Base-by-base conservation (phyloP, 2,888 invertebrate genomes). In the Eurytoma adleriae region DNA sequence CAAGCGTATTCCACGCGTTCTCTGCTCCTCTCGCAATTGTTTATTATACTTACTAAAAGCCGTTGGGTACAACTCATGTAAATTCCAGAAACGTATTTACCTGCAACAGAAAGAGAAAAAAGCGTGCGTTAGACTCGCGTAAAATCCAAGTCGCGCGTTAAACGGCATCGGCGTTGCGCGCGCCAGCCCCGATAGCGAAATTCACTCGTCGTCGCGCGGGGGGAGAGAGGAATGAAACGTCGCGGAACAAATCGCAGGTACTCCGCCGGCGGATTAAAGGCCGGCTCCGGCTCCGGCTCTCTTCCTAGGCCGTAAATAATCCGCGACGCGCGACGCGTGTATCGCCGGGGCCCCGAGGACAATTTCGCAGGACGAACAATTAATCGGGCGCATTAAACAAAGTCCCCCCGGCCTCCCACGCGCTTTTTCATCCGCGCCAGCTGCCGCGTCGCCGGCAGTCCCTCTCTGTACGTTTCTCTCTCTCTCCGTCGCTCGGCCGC, bases 71-170 rank as follows among this genome's bases (percentile, higher is more conserved):
- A n/a, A 12, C 67, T 40, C 14, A 7, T 20, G 14, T 27, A 12
- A 18, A 72, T 20, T 40, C 12, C 30, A n/a, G 1, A 24, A 20
- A 30, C 3, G 56, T 59, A 61, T 50, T 73, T 77, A 80, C 80
- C 80, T 80, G 76, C 18, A 80, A 80, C 80, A 79, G 3, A 77
- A 72, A 69, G 62, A 50, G 50, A 62, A 24, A 50, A n/a, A 76
- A 52, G 10, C 3, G n/a, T 3, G 10, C 56, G 18, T 69, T 69
- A 69, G 64, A 64, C n/a, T n/a, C 24, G 27, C 14, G 61, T 12
- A 62, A 62, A 30, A 62, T 62, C 16, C 27, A 30, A 27, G 27
- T 62, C 20, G 61, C 16, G 7, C 27, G 10, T 10, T 12, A 0
- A 30, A 24, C 62, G 30, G 13, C 30, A 16, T 27, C 7, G 16